These are phyloP conservation scores for Pogonus chalceus DNA, from an alignment of 1,140 invertebrate species.

Conservation along the genomic window DNA sequence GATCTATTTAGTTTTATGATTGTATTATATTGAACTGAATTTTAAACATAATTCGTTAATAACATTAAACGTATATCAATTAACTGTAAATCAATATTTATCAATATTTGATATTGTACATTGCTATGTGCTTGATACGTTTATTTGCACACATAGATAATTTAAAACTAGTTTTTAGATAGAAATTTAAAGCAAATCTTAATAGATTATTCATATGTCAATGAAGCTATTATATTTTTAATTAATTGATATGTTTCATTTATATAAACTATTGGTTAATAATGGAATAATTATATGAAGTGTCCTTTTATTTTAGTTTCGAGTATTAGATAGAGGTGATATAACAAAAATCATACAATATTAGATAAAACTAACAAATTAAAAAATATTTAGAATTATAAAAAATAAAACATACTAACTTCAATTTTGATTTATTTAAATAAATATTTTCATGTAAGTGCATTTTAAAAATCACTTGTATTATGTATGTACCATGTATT, in stretches of 20 bases:
- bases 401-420: conserved; percentile 14
- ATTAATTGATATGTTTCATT: background rate
- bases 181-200: background rate
- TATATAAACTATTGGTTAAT: background rate
- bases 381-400: conserved; percentile 12
- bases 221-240: background rate
- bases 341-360: conserved; percentile 14
- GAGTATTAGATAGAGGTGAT: conserved; percentile 14
- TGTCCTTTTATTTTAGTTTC: conserved; percentile 17
- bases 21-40: conserved; percentile 4
- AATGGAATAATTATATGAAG: conserved; percentile 12
- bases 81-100: conserved; percentile 5
- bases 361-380: conserved; percentile 15
- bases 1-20: background rate
- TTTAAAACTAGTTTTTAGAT: conserved; percentile 5
- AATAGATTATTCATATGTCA: background rate
- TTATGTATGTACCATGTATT: conserved; percentile 11
- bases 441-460: conserved; percentile 16
- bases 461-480: conserved; percentile 20
- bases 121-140: conserved; percentile 5
- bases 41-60: background rate
- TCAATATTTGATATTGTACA: conserved; percentile 6
- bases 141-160: conserved; percentile 7
- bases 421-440: conserved; percentile 19
- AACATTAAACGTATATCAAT: conserved; percentile 5